These are phyloP conservation scores for Propithecus deckenii DNA, from an alignment of 2,797 vertebrate genomes.

Conservation along the genomic window DNA sequence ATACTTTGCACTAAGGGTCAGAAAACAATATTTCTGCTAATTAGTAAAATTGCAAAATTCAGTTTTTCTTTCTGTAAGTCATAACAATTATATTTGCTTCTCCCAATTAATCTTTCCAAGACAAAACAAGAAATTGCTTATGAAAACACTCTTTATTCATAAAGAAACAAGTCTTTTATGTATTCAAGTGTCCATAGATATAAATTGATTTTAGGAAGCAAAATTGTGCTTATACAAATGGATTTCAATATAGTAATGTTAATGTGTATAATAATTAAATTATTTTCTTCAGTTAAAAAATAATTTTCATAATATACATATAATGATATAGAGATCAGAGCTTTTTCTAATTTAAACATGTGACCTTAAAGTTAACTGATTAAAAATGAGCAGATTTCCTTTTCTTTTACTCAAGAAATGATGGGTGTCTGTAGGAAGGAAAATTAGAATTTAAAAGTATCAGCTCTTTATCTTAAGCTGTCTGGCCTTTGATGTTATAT, in stretches of 20 bases:
- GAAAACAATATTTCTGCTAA: not conserved
- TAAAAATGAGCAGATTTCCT: conserved; percentile 52
- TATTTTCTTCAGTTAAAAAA: conserved; percentile 29
- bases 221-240: not conserved
- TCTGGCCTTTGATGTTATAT: conserved; percentile 48
- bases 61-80: not conserved
- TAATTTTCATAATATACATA: conserved; percentile 5
- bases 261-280: not conserved
- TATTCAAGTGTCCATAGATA: not conserved
- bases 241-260: not conserved
- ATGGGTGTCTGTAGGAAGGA: conserved; percentile 1
- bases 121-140: not conserved
- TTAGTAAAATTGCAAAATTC: not conserved
- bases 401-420: conserved; percentile 23
- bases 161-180: not conserved
- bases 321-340: not conserved
- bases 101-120: not conserved
- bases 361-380: conserved; percentile 30
- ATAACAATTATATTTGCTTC: not conserved
- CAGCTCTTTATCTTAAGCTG: conserved; percentile 34
- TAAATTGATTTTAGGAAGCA: not conserved
- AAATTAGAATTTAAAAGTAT: conserved; percentile 58
- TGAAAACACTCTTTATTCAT: not conserved
- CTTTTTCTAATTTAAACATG: conserved; percentile 26
- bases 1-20: not conserved